Evolutionary conservation across 37 sponge, comb jelly and placozoan species (phyloP), one percentile per base, ranked within the genome.

Genomic region (Theonella swinhoei): DNA sequence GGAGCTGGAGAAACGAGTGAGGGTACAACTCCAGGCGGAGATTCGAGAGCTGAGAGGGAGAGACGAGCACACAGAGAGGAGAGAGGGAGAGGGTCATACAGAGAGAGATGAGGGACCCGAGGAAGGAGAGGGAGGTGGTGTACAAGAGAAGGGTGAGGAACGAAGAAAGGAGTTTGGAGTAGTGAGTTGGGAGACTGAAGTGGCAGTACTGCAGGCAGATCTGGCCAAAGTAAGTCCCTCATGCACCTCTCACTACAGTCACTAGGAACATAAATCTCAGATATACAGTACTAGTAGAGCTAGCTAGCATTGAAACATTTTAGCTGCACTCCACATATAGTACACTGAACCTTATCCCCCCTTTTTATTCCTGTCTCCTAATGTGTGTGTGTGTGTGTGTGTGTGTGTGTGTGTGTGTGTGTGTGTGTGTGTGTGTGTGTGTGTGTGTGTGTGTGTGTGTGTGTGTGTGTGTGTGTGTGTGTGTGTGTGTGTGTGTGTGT

Each of bases 1-100:
- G 60, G 80, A 83, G 11, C 71, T 93, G 59, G 94, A 93, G 72
- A 73, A 82, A 39, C 63, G 58, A 35, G 66, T 93, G 64, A 86
- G 88, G 60, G 19, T 28, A 8, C 75, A 76, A 43, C 78, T 84
- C 34, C 67, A 79, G 76, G 64, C 5, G 19, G 78, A 78, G 76
- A 71, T 82, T 30, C 2, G 31, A 14, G 40, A 76, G 62, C 26
- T 43, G 3, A 11, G 66, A 63, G 31, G 73, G 4, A n/a, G 73
- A n/a, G n/a, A 23, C 11, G 69, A 31, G 28, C 11, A 26, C 11
- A n/a, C 40, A 54, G 25, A 42, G 17, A 61, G 59, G 25, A 68
- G 35, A 29, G 37, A 39, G 19, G 1, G 14, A 33, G 47, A 28
- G 40, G 25, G 80, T 42, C 0, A 8, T 68, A 2, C 70, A 47